Base-by-base conservation (phyloP, 2,797 vertebrate species). In the Sardinella longiceps region DNA sequence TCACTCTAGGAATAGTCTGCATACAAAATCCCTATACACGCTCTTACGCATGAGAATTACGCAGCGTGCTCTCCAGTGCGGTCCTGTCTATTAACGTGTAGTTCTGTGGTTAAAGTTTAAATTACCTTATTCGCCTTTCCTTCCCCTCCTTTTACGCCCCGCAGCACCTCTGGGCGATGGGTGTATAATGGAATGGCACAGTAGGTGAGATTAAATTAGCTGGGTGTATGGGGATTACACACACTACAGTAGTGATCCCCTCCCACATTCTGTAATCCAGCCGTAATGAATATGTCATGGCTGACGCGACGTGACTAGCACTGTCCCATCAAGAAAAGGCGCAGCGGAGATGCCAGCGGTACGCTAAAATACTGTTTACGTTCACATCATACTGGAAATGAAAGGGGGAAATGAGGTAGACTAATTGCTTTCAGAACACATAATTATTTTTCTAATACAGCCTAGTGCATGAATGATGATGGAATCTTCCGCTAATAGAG, bases 171-270 rank as follows among this genome's bases (percentile, higher is more conserved):
- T 87, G 87, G 25, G 87, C 46, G 46, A 81, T 83, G 83, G 86
- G 91, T 93, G 92, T 94, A 92, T 93, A 94, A 95, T 91, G 90
- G 91, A 92, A 94, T 94, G 92, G 93, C 93, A 94, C 94, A 92
- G 93, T 94, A 94, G 93, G 94, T 94, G 93, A 93, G 92, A 95
- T 95, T 95, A 95, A 95, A 95, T 95, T 95, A 95, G 93, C 86
- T 84, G 89, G 88, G 90, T 94, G 93, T 93, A 93, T 94, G 90
- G 92, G 94, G 94, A 95, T 95, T 95, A 95, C 91, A 92, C 81
- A 91, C 91, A 92, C 93, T 93, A 91, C 87, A 92, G 93, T 91
- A 88, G 91, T 90, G 93, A 95, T 95, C 92, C 89, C 90, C 91
- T 93, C 94, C 93, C 90, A 92, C 91, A 89, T 89, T 81, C 84